Evolutionary conservation across 2,797 vertebrate genomes (phyloP), one percentile per base, ranked within the genome.

Genomic region (Poecilia velifera): DNA sequence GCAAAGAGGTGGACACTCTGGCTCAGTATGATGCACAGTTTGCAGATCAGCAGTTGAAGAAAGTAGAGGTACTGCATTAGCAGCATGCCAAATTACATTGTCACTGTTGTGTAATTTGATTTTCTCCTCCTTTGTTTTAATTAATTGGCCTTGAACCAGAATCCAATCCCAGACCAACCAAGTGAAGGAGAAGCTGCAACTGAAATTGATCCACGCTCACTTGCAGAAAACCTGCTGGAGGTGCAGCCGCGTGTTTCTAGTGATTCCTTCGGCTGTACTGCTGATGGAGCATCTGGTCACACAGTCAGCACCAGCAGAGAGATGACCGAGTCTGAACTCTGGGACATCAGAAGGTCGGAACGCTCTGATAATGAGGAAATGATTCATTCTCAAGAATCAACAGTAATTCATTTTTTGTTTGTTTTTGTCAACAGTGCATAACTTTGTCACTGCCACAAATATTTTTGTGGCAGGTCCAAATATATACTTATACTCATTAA

Each of bases 21-120:
- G 43, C 16, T 77, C 74, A 72, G 34, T 73, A 31, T 72, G 57
- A 77, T 0, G 1, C 72, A 43, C 73, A 49, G 82, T 72, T 68
- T 77, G 76, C 70, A 82, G 82, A 82, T 28, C 78, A 88, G 70
- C 86, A 87, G 8, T n/a, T 9, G 83, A 82, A 8, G 78, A 74
- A 76, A 77, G 74, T 62, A 31, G 85, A 87, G 86, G 92, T 94
- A 80, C 77, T 77, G 31, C 41, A 12, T 74, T 6, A 55, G 55
- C 6, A 78, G 25, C 0, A 79, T 16, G 72, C 34, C 0, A 6
- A 2, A 47, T 79, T 72, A 62, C 36, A 39, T 20, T 57, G 0
- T 59, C 20, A 20, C 9, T 43, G 36, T 39, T 9, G 46, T 68
- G 10, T 12, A 66, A 66, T 83, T 49, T 77, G 75, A 80, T 73